Evolutionary conservation across 2,888 invertebrate species (phyloP), one percentile per base, ranked within the genome.

Genomic region (Philereme transversata): DNA sequence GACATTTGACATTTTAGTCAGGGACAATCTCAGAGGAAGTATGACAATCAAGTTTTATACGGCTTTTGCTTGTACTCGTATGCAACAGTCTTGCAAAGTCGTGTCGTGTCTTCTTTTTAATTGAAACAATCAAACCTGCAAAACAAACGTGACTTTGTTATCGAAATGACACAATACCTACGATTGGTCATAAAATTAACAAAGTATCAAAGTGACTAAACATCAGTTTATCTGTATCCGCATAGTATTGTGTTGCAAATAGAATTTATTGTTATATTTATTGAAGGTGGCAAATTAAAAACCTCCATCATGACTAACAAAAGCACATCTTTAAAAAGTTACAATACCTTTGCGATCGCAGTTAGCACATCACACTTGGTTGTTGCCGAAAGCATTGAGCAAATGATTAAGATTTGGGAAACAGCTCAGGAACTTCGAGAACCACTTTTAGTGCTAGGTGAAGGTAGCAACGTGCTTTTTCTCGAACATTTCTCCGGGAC

Each of bases 311-410:
- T 45, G 45, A 3, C 4, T 4, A 45, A 4, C 22, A 8, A 45
- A 49, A 47, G 11, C 36, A 38, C 48, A 36, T 55, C 45, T 34
- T 22, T 63, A 38, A 41, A 56, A 56, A 45, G 52, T 6, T 38
- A 63, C 43, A 63, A 63, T 22, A 63, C 56, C 43, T 63, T 59
- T n/a, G 63, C 45, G 10, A 35, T 63, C 7, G 5, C 52, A 11
- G 49, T 63, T 7, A 56, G 53, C 33, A 46, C 63, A 44, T 22
- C 22, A 6, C 36, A 38, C 38, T n/a, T 63, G 3, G 41, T 59
- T 5, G 38, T 59, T 4, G 56, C 52, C 0, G 41, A 44, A 22
- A 56, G 9, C 36, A 43, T 60, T 48, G 50, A 59, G 8, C 9
- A 38, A 45, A 52, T 63, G 38, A 34, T 46, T 4, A 33, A 52